Evolutionary conservation across 2,113 vertebrate species (phyloP).

Genomic region (Semnopithecus entellus): DNA sequence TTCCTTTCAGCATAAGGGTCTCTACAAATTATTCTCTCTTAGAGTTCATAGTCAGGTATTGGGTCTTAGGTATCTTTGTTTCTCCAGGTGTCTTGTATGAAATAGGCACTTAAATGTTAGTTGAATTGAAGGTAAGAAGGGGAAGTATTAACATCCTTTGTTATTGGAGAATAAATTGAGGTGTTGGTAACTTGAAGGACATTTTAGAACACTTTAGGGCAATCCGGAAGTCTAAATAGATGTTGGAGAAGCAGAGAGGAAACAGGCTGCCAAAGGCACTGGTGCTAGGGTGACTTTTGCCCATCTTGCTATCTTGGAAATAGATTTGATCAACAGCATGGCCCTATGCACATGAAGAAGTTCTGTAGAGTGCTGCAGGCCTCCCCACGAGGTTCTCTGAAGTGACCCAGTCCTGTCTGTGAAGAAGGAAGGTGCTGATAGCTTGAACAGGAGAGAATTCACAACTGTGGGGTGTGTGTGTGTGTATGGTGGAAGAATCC

Average conservation of each 20-base stretch:
- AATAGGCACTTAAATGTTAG: neutral
- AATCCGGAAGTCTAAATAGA: neutral
- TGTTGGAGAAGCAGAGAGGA: neutral
- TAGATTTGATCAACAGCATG: neutral
- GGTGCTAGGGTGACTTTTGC: neutral
- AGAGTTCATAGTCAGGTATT: neutral
- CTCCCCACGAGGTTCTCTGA: slow-evolving; percentile 43
- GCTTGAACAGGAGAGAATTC: neutral
- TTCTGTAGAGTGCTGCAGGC: neutral
- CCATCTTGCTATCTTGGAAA: neutral
- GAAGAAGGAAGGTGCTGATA: neutral
- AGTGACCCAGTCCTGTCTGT: slow-evolving; percentile 59
- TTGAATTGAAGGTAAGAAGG: neutral
- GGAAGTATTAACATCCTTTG: neutral
- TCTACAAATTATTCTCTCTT: neutral
- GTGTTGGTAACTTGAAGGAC: neutral
- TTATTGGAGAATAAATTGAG: neutral
- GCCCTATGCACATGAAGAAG: neutral
- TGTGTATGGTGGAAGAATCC: neutral
- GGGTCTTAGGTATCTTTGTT: neutral
- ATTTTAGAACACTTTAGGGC: neutral
- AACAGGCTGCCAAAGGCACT: neutral
- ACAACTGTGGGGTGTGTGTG: neutral
- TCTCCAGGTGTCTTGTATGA: neutral
- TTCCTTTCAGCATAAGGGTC: neutral